Base-by-base conservation (phyloP, 2,888 invertebrate genomes). In the Podabrus alpinus region DNA sequence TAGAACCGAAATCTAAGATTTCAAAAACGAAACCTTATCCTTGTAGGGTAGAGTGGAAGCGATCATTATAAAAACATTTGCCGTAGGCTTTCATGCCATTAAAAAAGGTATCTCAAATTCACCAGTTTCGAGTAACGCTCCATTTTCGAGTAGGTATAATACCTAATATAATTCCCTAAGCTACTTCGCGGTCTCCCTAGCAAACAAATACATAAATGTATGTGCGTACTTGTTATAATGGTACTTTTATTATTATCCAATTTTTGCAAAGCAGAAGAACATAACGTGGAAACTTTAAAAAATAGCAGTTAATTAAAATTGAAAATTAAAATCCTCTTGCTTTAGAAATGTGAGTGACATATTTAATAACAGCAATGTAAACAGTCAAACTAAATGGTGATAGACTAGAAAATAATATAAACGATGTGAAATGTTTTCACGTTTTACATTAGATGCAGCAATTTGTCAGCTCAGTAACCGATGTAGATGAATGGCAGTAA, bases 41-140 rank as follows among this genome's bases (percentile, higher is more conserved):
- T 70, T 69, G 70, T 72, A 75, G 60, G 72, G 72, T 17, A 17
- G 61, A 17, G 70, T 72, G 70, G 72, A 72, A 68, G 64, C 69
- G 69, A 69, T 75, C 72, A 75, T 75, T 75, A 75, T 72, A 75
- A 75, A 75, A 75, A 75, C 75, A 73, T 75, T 75, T 72, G 75
- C 69, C 72, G 76, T 76, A 76, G 71, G 70, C 73, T 76, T 76
- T 76, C 76, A 73, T 71, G 74, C 79, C 79, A 80, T 80, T 80
- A 80, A 73, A 73, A 77, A 76, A 72, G 73, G 70, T 73, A 76
- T 77, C 77, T 80, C 79, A 77, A 80, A 80, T 79, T 80, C 78
- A 78, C 75, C 76, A 76, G 78, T 76, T 79, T 80, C 78, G 74
- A 78, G 69, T 80, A 79, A 76, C 79, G 72, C 75, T 76, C 74